Base-by-base conservation (phyloP, 2,888 invertebrate species). In the Caenorhabditis angaria region DNA sequence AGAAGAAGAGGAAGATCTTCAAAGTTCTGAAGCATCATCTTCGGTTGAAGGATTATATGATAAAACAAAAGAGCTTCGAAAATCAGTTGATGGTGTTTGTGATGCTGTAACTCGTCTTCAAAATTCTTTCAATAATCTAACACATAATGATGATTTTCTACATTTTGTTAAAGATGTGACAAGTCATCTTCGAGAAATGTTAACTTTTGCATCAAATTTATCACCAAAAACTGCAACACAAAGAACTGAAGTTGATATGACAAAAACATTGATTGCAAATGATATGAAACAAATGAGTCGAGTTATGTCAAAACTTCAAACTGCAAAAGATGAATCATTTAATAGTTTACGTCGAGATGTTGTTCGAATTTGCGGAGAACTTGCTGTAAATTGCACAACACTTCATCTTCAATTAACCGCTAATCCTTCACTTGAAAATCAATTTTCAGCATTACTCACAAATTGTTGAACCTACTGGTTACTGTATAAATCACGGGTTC, bases 231-330 rank as follows among this genome's bases (percentile, higher is more conserved):
- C 64, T 47, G 64, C 68, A 28, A 54, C 62, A 28, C 71, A 71
- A 48, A 12, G 69, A n/a, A 61, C 54, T 0, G 69, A 77, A 55
- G 69, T 77, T 2, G 80, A 80, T 35, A 73, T 72, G 66, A 76
- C 76, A 18, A 78, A 80, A 57, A 72, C 77, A 10, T 62, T 80
- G 53, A 78, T 80, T 22, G 76, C 76, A 0, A 80, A 80, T 64
- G 80, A 80, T 63, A 80, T 80, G 80, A 72, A 72, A 47, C 80
- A 78, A 54, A 78, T 80, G 80, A 75, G 75, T 63, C 64, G 74
- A n/a, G 75, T 77, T 12, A 78, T 80, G 78, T 70, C 76, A 14
- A 72, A 71, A 48, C 50, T 80, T 25, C 69, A 70, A 50, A 62
- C 60, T 18, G 58, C 61, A n/a, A 58, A 70, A 27, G 50, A 62